These are phyloP conservation scores for Drosophila nigrodunni DNA, from an alignment of 1,140 invertebrate genomes.

Conservation along the genomic window DNA sequence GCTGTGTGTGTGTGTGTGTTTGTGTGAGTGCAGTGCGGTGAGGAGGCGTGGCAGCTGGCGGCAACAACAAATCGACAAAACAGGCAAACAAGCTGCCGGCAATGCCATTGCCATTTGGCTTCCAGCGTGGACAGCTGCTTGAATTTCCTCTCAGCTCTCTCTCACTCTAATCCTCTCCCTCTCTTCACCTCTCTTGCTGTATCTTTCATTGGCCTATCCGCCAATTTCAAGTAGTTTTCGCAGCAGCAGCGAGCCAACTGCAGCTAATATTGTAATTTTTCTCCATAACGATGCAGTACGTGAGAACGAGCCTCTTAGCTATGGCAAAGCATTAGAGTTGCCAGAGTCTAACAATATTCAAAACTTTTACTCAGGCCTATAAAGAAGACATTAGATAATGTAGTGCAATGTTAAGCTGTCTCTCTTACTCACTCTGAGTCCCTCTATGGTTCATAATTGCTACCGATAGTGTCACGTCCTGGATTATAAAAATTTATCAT, in stretches of 20 bases:
- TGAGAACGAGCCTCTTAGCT: neutral
- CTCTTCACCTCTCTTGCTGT: neutral
- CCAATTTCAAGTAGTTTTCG: conserved; percentile 51
- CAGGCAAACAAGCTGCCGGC: conserved; percentile 28
- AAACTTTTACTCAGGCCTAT: neutral
- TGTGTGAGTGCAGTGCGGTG: neutral
- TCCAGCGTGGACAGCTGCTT: conserved; percentile 8
- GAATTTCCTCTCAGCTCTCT: neutral
- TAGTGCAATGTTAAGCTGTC: too few relatives aligned
- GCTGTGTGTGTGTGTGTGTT: neutral
- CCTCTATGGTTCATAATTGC: too few relatives aligned
- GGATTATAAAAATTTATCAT: too few relatives aligned
- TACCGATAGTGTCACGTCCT: too few relatives aligned
- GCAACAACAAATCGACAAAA: conserved; percentile 31
- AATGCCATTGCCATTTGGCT: conserved; percentile 33
- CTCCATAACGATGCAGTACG: conserved; percentile 4
- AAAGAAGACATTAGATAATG: too few relatives aligned
- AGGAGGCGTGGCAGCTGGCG: conserved; percentile 12
- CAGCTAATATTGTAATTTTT: conserved; percentile 46
- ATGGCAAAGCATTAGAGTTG: neutral
- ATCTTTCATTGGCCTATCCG: neutral
- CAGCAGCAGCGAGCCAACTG: conserved; percentile 29
- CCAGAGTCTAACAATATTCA: neutral
- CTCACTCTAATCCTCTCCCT: neutral
- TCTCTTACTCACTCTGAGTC: too few relatives aligned